Base-by-base conservation (phyloP, 1,140 invertebrate species). In the Bombus difficillimus region DNA sequence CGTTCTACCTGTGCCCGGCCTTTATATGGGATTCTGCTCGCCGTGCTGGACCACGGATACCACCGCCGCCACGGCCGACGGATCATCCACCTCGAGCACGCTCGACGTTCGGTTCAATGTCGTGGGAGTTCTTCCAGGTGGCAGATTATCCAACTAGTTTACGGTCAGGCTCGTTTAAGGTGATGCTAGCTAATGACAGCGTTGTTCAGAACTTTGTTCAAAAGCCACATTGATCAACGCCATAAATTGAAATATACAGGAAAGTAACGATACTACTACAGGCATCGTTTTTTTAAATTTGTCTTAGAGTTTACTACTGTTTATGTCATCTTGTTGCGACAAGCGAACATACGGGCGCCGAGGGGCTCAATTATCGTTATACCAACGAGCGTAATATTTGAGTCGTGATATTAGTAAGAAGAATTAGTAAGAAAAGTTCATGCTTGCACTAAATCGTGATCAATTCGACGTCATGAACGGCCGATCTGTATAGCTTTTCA, bases 1-100 rank as follows among this genome's bases (percentile, higher is more conserved):
- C 62, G 79, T 80, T 84, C 88, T 84, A 82, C 86, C 74, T 81
- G 72, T 43, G 88, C 71, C 37, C 71, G 75, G 76, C 68, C 89
- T 90, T 90, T 89, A 87, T 90, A 89, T 82, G 85, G 88, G 74
- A 43, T 86, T 83, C 83, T 22, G 39, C 39, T 77, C 57, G 71
- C 34, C 66, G 28, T 39, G 32, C 22, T 41, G 39, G 47, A 41
- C 74, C 73, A 79, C 78, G 68, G 88, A 32, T 87, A 88, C 74
- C 86, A 66, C 64, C 64, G 72, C 66, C 71, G 74, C 74, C 88
- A 78, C 78, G 34, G 66, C 47, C 80, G 64, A 83, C 76, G 39
- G 76, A 68, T 79, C 74, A 64, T 88, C 76, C 59, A 39, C 25
- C 43, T 79, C 47, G 72, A 43, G 68, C 37, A 69, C 22, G 73